A percentile compares a stretch with the other conserved stretches of the same genome.
Evolutionary conservation across 1,140 invertebrate genomes (phyloP).

Genomic region (Bombus vancouverensis): DNA sequence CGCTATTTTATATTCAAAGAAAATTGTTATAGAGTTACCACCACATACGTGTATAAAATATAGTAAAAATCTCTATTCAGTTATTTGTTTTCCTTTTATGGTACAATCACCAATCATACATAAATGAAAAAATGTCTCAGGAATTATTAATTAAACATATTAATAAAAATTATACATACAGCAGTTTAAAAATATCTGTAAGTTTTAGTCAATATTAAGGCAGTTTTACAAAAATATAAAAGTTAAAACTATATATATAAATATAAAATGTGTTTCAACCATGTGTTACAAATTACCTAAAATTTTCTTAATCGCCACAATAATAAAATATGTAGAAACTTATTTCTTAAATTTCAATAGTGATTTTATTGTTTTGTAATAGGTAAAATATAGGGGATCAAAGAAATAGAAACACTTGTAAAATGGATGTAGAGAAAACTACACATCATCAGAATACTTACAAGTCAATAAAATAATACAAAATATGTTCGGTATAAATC

Average conservation of each 20-base stretch:
- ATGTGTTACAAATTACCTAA: neutral
- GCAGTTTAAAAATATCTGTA: neutral
- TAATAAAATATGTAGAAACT: neutral
- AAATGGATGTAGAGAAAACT: neutral
- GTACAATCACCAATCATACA: conserved; percentile 15
- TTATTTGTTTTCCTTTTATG: conserved; percentile 14
- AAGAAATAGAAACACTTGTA: neutral
- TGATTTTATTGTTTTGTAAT: neutral
- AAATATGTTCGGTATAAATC: neutral
- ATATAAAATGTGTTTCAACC: conserved; percentile 1
- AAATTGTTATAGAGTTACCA: conserved; percentile 67
- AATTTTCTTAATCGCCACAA: neutral
- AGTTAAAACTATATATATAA: neutral
- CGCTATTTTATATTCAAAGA: conserved; percentile 77
- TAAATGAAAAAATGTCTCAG: neutral
- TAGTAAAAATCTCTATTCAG: conserved; percentile 19
- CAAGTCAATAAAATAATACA: neutral
- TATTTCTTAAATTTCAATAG: conserved; percentile 1
- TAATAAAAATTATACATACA: conserved; percentile 10
- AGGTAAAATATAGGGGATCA: neutral
- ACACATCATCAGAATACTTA: neutral
- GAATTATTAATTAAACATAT: neutral
- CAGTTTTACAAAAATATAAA: neutral
- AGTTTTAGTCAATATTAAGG: neutral
- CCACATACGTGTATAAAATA: conserved; percentile 18